Conservation (phyloP, 2,797 vertebrate species). For the Anguilla megastoma region DNA sequence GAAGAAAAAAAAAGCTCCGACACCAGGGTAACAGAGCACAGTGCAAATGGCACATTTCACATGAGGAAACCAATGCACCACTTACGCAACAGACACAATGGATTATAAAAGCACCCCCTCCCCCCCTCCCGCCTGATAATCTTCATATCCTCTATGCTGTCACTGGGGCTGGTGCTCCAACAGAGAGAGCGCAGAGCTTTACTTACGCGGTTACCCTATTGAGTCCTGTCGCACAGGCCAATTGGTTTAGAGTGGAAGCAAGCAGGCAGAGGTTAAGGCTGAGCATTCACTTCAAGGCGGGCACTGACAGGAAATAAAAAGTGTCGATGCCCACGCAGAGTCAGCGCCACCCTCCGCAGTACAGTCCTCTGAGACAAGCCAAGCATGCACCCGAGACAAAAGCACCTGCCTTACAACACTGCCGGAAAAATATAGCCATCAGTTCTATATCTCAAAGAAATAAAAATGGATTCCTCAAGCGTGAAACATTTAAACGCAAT, state of each 20-base stretch:
- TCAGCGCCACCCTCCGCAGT: not conserved
- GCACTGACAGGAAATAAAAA: conserved; percentile 20
- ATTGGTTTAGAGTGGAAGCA: not conserved
- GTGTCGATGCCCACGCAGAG: not conserved
- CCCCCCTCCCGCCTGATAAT: not conserved
- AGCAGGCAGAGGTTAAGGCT: not conserved
- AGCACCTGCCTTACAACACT: not conserved
- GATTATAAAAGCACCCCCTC: not conserved
- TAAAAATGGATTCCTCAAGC: not conserved
- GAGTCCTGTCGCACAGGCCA: not conserved
- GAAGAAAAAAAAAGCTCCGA: not conserved
- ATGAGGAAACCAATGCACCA: conserved; percentile 3
- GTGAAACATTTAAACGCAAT: not conserved
- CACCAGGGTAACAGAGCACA: not conserved
- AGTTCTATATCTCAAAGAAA: not conserved
- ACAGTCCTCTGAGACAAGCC: not conserved
- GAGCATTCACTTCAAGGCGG: not conserved
- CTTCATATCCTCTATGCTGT: not conserved
- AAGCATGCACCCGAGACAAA: not conserved
- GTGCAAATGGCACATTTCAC: conserved; percentile 3
- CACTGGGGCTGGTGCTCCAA: not conserved
- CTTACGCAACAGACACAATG: conserved; percentile 3
- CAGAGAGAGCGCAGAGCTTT: not conserved
- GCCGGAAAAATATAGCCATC: not conserved
- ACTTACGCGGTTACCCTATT: not conserved